Evolutionary conservation across 2,797 vertebrate species (phyloP).

Genomic region (Erethizon dorsatum): DNA sequence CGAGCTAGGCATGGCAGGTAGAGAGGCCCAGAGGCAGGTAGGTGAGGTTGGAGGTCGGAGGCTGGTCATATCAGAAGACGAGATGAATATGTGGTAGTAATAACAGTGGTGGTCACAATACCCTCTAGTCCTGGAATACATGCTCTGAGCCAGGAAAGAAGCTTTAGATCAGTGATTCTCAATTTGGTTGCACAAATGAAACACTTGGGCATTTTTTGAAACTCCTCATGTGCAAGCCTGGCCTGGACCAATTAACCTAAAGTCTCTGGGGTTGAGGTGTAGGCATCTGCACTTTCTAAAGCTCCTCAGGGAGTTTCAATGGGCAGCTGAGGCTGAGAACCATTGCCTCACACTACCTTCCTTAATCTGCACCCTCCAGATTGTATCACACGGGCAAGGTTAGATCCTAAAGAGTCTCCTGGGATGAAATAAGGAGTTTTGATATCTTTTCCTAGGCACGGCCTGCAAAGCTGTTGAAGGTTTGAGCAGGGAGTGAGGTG

Average conservation of each 20-base stretch:
- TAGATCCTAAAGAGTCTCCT: neutral
- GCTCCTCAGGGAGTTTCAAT: neutral
- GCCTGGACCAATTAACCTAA: neutral
- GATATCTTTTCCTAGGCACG: neutral
- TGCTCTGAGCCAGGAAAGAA: no score
- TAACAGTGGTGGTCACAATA: fast-evolving
- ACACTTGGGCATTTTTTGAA: neutral
- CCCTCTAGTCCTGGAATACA: fast-evolving
- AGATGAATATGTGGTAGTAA: no score
- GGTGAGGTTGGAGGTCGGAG: neutral
- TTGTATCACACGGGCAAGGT: neutral
- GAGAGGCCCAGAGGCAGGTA: neutral
- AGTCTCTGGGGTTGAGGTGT: neutral
- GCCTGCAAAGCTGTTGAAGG: neutral
- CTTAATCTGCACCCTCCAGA: neutral
- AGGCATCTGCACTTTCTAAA: neutral
- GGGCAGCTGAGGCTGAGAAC: neutral
- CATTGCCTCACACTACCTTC: neutral
- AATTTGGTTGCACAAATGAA: neutral
- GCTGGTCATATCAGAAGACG: neutral
- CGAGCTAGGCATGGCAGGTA: neutral
- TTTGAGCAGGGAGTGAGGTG: neutral
- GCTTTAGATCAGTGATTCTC: neutral
- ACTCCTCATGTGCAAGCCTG: neutral
- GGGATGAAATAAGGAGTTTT: neutral